A percentile compares a stretch with the other conserved stretches of the same genome.
phyloP scores from a whole-genome alignment of 2,797 vertebrate genomes.

The Sebastes itinus region DNA sequence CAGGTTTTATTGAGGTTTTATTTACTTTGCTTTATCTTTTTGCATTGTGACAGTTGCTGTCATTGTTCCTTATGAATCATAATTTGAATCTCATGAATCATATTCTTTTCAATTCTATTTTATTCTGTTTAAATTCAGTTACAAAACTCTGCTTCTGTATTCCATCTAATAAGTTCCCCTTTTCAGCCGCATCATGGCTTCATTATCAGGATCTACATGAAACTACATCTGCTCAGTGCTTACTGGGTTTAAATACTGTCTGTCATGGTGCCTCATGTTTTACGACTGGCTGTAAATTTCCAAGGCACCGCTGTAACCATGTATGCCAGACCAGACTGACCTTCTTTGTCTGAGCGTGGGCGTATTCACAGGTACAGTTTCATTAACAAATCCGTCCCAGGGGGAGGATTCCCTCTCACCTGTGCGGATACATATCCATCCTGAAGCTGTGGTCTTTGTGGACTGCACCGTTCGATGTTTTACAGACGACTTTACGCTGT shows the following conservation, averaged over 20 bases:
- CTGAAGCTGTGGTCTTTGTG: slow-evolving; percentile 13
- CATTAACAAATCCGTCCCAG: slow-evolving; percentile 57
- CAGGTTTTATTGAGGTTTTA: slow-evolving; percentile 41
- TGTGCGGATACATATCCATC: slow-evolving; percentile 21
- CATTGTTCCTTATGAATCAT: slow-evolving; percentile 9
- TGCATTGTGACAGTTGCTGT: slow-evolving; percentile 14
- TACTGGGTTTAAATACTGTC: slow-evolving; percentile 12
- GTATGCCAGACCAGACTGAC: slow-evolving; percentile 33
- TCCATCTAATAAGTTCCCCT: not conserved
- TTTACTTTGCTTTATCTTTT: slow-evolving; percentile 33
- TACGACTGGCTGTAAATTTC: slow-evolving; percentile 67
- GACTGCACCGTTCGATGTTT: not conserved
- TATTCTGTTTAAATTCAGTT: not conserved
- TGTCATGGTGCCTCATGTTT: slow-evolving; percentile 41
- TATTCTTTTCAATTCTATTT: not conserved
- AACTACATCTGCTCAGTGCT: slow-evolving; percentile 22
- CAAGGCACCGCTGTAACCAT: slow-evolving; percentile 41
- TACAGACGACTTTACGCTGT: slow-evolving; percentile 11
- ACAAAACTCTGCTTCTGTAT: slow-evolving; percentile 8
- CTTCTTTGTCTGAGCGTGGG: slow-evolving; percentile 57
- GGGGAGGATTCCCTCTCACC: slow-evolving; percentile 37
- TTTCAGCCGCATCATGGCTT: not conserved
- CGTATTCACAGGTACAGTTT: slow-evolving; percentile 55
- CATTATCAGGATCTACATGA: not conserved
- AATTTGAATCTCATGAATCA: slow-evolving; percentile 19